Conservation (phyloP, 2,797 vertebrate genomes). For the Sparidentex hasta region DNA sequence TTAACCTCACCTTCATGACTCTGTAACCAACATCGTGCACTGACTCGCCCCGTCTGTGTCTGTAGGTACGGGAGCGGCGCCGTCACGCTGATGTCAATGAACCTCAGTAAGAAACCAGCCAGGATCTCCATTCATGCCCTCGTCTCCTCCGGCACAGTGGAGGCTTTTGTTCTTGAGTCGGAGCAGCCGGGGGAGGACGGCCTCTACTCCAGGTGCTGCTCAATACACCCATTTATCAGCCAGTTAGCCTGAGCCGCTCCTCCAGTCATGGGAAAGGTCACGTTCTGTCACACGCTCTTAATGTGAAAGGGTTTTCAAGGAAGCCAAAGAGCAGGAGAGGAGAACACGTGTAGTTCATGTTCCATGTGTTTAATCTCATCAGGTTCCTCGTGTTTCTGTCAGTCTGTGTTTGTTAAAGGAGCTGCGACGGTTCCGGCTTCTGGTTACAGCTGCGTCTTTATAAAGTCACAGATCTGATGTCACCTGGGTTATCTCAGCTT, state of each 20-base stretch:
- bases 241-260: not conserved
- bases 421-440: too few relatives aligned
- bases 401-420: too few relatives aligned
- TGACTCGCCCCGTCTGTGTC: slow-evolving; percentile 36
- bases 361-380: too few relatives aligned
- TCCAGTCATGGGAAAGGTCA: slow-evolving; percentile 14
- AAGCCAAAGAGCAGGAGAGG: not conserved
- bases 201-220: slow-evolving; percentile 89
- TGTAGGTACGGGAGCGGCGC: slow-evolving; percentile 88
- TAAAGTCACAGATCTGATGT: too few relatives aligned
- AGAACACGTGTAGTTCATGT: not conserved
- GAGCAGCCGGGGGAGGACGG: slow-evolving; percentile 79
- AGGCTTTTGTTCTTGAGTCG: slow-evolving; percentile 91
- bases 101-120: slow-evolving; percentile 85
- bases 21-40: not conserved
- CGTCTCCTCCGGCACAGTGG: slow-evolving; percentile 81
- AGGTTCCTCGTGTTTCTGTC: too few relatives aligned
- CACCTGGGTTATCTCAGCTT: too few relatives aligned
- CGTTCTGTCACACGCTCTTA: not conserved
- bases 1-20: rapidly evolving
- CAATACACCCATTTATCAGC: slow-evolving; percentile 28
- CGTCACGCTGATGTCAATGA: slow-evolving; percentile 90
- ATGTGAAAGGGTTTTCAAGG: not conserved
- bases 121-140: slow-evolving; percentile 79
- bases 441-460: too few relatives aligned